These are phyloP conservation scores for Drosophila teissieri DNA, from an alignment of 1,140 invertebrate genomes.

Conservation along the genomic window DNA sequence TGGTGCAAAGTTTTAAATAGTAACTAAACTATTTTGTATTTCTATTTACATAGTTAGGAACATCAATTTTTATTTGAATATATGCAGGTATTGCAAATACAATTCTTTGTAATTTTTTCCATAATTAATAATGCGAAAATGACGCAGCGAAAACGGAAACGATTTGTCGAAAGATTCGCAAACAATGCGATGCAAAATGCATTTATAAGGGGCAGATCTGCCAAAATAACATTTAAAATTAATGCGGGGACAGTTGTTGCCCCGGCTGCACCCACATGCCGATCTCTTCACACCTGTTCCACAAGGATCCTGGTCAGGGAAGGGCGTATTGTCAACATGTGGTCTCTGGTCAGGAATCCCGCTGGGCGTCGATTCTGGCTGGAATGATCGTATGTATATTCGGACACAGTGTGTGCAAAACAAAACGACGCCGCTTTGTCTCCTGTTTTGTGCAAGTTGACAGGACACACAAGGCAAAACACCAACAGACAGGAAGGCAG, in stretches of 20 bases:
- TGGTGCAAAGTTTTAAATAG: no score
- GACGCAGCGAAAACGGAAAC: conserved; percentile 62
- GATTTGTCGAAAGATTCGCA: conserved; percentile 70
- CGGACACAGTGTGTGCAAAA: conserved; percentile 55
- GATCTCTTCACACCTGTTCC: conserved; percentile 71
- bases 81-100: no score
- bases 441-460: conserved; percentile 65
- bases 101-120: background rate
- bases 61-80: no score
- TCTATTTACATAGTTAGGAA: no score
- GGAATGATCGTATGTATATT: conserved; percentile 23
- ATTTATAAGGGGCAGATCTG: conserved; percentile 67
- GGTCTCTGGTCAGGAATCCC: conserved; percentile 53
- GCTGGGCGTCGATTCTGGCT: conserved; percentile 58
- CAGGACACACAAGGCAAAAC: conserved; percentile 60
- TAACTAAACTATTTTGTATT: no score
- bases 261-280: conserved; percentile 70
- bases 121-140: conserved; percentile 56
- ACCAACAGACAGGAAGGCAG: conserved; percentile 43
- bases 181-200: conserved; percentile 67
- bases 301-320: background rate
- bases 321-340: conserved; percentile 72
- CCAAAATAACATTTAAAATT: conserved; percentile 83
- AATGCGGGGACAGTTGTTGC: conserved; percentile 52
- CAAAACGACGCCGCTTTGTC: conserved; percentile 81